Evolutionary conservation across 2,888 invertebrate species (phyloP).

Genomic region (Sminthurinus aureus): DNA sequence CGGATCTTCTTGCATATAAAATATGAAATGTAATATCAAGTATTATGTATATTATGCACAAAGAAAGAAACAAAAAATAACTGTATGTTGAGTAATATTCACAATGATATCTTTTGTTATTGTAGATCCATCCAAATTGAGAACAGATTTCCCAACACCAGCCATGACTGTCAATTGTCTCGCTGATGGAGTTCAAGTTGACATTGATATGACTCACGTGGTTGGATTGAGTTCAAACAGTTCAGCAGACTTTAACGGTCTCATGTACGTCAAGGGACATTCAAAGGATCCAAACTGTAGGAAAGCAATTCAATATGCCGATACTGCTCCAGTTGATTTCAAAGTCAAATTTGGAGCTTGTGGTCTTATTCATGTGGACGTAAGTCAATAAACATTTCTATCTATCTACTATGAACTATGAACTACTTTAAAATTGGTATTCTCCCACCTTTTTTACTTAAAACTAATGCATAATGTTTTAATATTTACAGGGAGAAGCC

Average conservation of each 20-base stretch:
- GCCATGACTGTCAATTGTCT: constrained; percentile 88
- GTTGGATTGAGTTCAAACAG: constrained; percentile 62
- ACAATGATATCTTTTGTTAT: constrained; percentile 10
- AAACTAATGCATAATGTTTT: neutral
- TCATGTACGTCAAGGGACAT: constrained; percentile 92
- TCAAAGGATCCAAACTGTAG: constrained; percentile 92
- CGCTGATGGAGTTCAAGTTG: constrained; percentile 89
- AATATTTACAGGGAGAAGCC: constrained; percentile 78
- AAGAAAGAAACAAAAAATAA: neutral
- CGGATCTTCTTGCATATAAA: no score
- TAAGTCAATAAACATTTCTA: constrained; percentile 64
- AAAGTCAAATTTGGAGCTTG: constrained; percentile 91
- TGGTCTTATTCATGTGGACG: constrained; percentile 88
- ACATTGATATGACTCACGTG: constrained; percentile 72
- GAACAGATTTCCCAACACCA: constrained; percentile 76
- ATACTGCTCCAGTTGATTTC: constrained; percentile 78
- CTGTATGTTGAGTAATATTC: neutral
- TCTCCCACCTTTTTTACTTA: neutral
- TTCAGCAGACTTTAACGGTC: constrained; percentile 85
- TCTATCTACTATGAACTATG: no score
- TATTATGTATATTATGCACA: no score
- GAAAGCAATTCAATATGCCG: constrained; percentile 76
- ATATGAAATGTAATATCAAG: no score
- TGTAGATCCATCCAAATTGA: constrained; percentile 1
- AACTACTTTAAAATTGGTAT: no score